Evolutionary conservation across 2,888 invertebrate genomes (phyloP), one percentile per base, ranked within the genome.

Genomic region (Troides oblongomaculatus): DNA sequence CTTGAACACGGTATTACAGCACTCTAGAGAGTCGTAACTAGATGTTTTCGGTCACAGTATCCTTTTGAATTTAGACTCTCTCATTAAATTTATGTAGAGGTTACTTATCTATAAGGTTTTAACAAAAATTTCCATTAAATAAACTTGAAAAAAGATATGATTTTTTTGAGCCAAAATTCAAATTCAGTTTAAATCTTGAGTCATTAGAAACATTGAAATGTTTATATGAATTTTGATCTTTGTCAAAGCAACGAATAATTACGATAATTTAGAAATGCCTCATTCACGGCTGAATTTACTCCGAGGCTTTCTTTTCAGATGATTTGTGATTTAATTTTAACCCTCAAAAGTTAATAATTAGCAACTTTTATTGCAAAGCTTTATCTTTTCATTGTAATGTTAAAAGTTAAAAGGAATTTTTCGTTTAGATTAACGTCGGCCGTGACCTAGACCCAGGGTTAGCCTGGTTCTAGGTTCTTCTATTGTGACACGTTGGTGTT

Each of bases 281-380:
- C 10, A 53, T 53, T 53, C 1, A 53, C 53, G 14, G 1, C 53
- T 53, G n/a, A 18, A 53, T 57, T 71, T 69, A 63, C 62, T 73
- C 69, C 67, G 73, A 72, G 70, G 21, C 73, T 70, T 80, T 78
- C 85, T 84, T 87, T 88, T 84, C 84, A 84, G 74, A 77, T 79
- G 88, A 90, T 90, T 90, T 90, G 90, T 89, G 87, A 86, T 88
- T 90, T 90, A 88, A 90, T 90, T 89, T 90, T 84, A 85, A 83
- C 83, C 86, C 85, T 85, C 88, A 86, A 89, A 89, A 88, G 87
- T 89, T 87, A 88, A 80, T 76, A 80, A 81, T 81, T 86, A 83
- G 81, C 79, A 81, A 83, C 76, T 75, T 76, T 77, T 75, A 89
- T 88, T 79, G 84, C 80, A 86, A 86, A 39, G 25, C 25, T 25